Conservation (phyloP, 2,797 vertebrate species). For the Anabas testudineus region DNA sequence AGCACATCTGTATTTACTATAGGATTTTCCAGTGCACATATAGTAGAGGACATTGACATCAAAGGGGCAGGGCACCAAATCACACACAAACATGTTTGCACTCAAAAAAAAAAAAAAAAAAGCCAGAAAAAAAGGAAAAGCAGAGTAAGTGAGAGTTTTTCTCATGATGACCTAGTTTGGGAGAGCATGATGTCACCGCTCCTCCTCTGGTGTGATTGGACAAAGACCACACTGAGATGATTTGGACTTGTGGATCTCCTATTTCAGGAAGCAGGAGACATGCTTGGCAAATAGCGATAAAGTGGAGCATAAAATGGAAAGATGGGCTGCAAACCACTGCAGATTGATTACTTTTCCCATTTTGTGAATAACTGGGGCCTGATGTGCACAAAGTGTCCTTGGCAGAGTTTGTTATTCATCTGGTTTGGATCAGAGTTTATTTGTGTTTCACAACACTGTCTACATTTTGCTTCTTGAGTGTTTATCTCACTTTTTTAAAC, state of each 20-base stretch:
- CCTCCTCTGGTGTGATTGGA: conserved; percentile 55
- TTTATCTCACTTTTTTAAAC: neutral
- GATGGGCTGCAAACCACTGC: neutral
- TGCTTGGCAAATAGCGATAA: neutral
- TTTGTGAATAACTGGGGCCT: neutral
- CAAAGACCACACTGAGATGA: conserved; percentile 11
- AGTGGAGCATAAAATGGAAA: too few relatives aligned
- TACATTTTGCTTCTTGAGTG: neutral
- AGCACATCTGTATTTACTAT: too few relatives aligned
- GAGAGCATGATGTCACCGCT: neutral
- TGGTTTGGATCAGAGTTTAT: conserved; percentile 24
- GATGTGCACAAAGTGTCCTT: conserved; percentile 14
- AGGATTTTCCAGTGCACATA: too few relatives aligned
- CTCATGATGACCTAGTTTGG: neutral
- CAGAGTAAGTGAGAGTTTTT: conserved; percentile 5
- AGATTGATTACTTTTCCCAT: neutral
- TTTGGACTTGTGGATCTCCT: conserved; percentile 16
- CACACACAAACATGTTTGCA: neutral
- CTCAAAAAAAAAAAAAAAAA: neutral
- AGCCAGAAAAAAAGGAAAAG: neutral
- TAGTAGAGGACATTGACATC: conserved; percentile 1
- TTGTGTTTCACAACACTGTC: conserved; percentile 1
- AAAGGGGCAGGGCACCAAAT: neutral
- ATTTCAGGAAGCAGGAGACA: conserved; percentile 6
- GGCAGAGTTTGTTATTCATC: neutral